phyloP scores from a whole-genome alignment of 1,140 invertebrate genomes.

The Bombus vancouverensis region DNA sequence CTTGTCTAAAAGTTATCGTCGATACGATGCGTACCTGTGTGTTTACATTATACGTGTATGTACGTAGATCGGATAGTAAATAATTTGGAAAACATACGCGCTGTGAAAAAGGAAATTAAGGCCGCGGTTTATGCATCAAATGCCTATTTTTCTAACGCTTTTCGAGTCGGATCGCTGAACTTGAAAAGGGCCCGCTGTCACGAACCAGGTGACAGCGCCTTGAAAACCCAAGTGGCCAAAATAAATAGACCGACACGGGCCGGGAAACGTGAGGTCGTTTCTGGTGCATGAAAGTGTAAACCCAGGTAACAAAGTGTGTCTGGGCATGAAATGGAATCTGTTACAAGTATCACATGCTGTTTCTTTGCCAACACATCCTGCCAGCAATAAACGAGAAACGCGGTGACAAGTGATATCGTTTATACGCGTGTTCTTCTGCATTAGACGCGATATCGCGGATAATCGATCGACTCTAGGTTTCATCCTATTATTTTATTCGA shows the following conservation, averaged over 20 bases:
- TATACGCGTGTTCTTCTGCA: constrained; percentile 40
- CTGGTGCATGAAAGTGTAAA: constrained; percentile 71
- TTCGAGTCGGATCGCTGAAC: constrained; percentile 42
- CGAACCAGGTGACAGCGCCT: constrained; percentile 61
- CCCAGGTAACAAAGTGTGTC: constrained; percentile 69
- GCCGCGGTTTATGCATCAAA: background rate
- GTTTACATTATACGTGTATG: too few species aligned
- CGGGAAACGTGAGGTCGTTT: constrained; percentile 68
- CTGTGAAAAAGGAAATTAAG: background rate
- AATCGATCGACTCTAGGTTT: constrained; percentile 42
- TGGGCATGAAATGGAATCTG: constrained; percentile 69
- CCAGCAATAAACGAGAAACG: constrained; percentile 65
- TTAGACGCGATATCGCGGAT: constrained; percentile 42
- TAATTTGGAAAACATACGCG: background rate
- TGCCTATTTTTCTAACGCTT: constrained; percentile 26
- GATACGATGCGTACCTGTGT: too few species aligned
- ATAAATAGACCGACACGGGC: constrained; percentile 65
- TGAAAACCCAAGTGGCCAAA: constrained; percentile 67
- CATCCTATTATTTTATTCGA: too few species aligned
- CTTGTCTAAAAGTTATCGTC: too few species aligned
- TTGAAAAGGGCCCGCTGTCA: constrained; percentile 64
- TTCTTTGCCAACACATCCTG: constrained; percentile 67
- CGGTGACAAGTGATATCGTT: constrained; percentile 64
- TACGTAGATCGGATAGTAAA: background rate
- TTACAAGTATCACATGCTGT: constrained; percentile 67